Evolutionary conservation across 1,140 invertebrate genomes (phyloP), one percentile per base, ranked within the genome.

Genomic region (Listronotus bonariensis): DNA sequence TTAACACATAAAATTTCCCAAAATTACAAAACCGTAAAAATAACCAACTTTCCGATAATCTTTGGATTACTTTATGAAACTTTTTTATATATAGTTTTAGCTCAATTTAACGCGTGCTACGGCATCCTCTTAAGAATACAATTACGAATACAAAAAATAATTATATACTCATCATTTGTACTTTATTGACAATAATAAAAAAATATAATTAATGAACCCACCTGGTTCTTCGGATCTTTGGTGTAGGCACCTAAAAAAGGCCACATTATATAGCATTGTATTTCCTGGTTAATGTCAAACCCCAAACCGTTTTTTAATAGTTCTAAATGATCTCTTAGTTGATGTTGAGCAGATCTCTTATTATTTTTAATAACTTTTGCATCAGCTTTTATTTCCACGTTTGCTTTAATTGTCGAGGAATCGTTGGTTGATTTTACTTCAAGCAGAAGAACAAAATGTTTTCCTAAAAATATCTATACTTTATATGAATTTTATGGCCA

Each of bases 341-440:
- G 78, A 65, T 79, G 78, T 34, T 77, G 74, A 8, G 77, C 78
- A 5, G 77, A 77, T 43, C 78, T 59, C 60, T 79, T 79, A 59
- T 77, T 78, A 48, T 78, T 79, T 66, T 79, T 79, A 18, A 79
- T 76, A 3, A 72, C 58, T 51, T 71, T 75, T 1, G 77, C 71
- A 52, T 77, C 72, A 34, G 75, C 73, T 17, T 45, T 70, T 15
- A 69, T 59, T 41, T 70, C 67, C 9, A 71, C 9, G 41, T 72
- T 65, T n/a, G 57, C 41, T 34, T 65, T 63, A 12, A 49, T 60
- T 6, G 69, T 72, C 5, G 57, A 59, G 7, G 48, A 42, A 48
- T 79, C 77, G 43, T 74, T 74, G 9, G 74, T 76, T 12, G 78
- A 79, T 70, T 79, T 79, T 1, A 79, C 76, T 73, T 79, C 78